A percentile compares a stretch with the other conserved stretches of the same genome.
These are phyloP conservation scores for Chromoteleia sp. DNA, from an alignment of 2,888 invertebrate genomes.

Conservation along the genomic window DNA sequence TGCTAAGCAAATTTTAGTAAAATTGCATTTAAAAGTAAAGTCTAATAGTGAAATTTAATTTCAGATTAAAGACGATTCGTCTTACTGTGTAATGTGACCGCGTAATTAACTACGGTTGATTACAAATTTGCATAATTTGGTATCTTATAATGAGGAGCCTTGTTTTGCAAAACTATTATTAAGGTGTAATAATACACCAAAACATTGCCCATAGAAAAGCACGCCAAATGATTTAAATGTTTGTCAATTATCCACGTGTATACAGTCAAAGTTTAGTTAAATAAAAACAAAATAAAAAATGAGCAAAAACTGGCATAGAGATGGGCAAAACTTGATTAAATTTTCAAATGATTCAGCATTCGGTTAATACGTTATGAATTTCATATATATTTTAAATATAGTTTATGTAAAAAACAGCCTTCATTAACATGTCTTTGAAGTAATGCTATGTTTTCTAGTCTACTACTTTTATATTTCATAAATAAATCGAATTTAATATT, in stretches of 20 bases:
- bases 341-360: conserved; percentile 43
- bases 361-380: conserved; percentile 36
- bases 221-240: conserved; percentile 57
- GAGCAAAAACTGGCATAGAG: conserved; percentile 46
- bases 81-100: conserved; percentile 52
- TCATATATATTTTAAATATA: conserved; percentile 28
- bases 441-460: conserved; percentile 6
- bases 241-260: conserved; percentile 47
- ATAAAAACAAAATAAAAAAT: conserved; percentile 38
- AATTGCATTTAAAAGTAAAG: no score
- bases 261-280: conserved; percentile 45
- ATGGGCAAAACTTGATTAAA: conserved; percentile 51
- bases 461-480: conserved; percentile 33
- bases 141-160: conserved; percentile 45
- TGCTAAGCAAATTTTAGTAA: no score
- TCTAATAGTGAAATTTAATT: no score
- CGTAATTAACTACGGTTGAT: conserved; percentile 57
- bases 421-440: conserved; percentile 12
- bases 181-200: conserved; percentile 59
- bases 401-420: conserved; percentile 18
- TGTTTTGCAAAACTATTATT: conserved; percentile 55
- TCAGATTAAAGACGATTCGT: conserved; percentile 67
- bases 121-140: conserved; percentile 53
- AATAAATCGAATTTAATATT: neutral
- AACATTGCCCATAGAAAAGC: conserved; percentile 67